Conservation (phyloP, 2,113 vertebrate species). For the Crotalus viridis region DNA sequence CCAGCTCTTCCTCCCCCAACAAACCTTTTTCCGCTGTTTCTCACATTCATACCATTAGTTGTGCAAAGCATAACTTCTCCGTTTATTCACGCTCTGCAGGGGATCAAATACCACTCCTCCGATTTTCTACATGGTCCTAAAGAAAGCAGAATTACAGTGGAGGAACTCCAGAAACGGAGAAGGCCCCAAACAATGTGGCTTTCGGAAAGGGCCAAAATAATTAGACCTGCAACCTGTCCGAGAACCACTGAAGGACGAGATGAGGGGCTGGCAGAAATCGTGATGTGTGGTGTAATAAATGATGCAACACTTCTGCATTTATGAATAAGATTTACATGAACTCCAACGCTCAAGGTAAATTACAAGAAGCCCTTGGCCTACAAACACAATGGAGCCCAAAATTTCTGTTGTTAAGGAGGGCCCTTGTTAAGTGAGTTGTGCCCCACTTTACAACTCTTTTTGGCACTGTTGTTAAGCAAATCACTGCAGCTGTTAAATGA, state of each 20-base stretch:
- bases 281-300: not conserved
- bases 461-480: too few species aligned
- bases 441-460: not conserved
- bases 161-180: not conserved
- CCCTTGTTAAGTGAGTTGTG: not conserved
- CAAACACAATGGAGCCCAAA: not conserved
- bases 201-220: not conserved
- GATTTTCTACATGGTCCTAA: conserved; percentile 53
- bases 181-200: not conserved
- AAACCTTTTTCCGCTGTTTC: not conserved
- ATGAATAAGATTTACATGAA: not conserved
- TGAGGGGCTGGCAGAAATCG: not conserved
- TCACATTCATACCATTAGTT: conserved; percentile 6
- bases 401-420: not conserved
- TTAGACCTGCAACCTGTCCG: not conserved
- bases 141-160: conserved; percentile 41
- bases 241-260: not conserved
- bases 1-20: not conserved
- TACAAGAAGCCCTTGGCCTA: not conserved
- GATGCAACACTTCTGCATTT: not conserved
- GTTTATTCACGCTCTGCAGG: conserved; percentile 30
- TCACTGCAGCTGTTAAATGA: not conserved
- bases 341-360: not conserved
- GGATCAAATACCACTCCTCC: conserved; percentile 27
- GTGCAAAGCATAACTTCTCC: conserved; percentile 17